A percentile compares a stretch with the other conserved stretches of the same genome.
Evolutionary conservation across 2,888 invertebrate species (phyloP).

Genomic region (Catocala fraxini): DNA sequence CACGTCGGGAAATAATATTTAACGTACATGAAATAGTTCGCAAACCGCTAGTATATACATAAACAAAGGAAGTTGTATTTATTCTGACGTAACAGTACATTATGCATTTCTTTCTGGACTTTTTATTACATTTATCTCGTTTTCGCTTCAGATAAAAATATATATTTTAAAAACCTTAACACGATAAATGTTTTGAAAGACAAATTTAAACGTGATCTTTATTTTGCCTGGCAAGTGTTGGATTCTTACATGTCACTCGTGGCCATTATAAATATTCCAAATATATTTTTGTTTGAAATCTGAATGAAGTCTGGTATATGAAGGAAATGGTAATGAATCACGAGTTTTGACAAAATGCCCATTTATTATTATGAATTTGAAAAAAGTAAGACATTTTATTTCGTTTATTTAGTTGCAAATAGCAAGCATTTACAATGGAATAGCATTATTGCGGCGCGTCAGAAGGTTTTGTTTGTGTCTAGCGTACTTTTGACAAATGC

Average conservation of each 20-base stretch:
- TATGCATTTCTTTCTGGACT: constrained; percentile 28
- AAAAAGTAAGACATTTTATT: constrained; percentile 7
- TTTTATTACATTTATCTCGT: constrained; percentile 5
- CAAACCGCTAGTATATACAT: too few species aligned
- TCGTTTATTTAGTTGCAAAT: constrained; percentile 5
- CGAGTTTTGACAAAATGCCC: constrained; percentile 25
- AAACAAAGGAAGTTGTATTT: constrained; percentile 32
- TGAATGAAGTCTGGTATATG: constrained; percentile 11
- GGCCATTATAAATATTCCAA: constrained; percentile 6
- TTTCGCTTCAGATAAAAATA: constrained; percentile 16
- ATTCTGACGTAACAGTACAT: constrained; percentile 37
- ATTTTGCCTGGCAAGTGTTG: neutral
- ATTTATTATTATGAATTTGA: constrained; percentile 17
- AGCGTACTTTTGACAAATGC: constrained; percentile 44
- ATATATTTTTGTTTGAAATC: constrained; percentile 14
- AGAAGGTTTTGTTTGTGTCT: constrained; percentile 23
- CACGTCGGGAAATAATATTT: too few species aligned
- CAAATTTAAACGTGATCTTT: neutral
- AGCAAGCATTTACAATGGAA: constrained; percentile 9
- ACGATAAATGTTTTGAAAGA: constrained; percentile 16
- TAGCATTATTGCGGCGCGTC: constrained; percentile 20
- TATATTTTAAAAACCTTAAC: constrained; percentile 5
- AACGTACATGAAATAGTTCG: too few species aligned
- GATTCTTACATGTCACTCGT: constrained; percentile 18
- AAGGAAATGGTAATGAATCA: constrained; percentile 24